phyloP scores from a whole-genome alignment of 2,797 vertebrate species.

The Carapus acus region DNA sequence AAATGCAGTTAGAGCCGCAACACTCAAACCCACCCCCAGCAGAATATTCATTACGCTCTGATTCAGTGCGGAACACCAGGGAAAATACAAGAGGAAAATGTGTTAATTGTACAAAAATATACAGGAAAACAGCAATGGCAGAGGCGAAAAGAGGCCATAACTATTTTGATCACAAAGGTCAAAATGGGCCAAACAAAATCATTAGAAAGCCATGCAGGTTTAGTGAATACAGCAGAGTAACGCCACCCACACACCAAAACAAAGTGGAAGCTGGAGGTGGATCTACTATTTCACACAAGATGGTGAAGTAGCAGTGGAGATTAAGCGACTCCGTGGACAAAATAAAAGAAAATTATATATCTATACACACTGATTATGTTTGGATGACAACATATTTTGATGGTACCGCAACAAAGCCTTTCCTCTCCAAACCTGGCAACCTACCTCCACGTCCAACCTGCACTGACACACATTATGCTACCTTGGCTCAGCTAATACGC shows the following conservation, averaged over 20 bases:
- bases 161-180: constrained; percentile 63
- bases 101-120: constrained; percentile 22
- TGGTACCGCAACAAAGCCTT: too few species aligned
- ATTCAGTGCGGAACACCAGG: constrained; percentile 5
- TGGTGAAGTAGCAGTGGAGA: too few species aligned
- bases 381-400: too few species aligned
- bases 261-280: constrained; percentile 15
- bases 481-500: too few species aligned
- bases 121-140: constrained; percentile 28
- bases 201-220: constrained; percentile 60
- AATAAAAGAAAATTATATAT: too few species aligned
- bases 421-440: too few species aligned
- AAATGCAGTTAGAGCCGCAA: too few species aligned
- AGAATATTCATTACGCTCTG: constrained; percentile 20
- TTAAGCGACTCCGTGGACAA: too few species aligned
- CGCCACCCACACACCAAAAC: constrained; percentile 12
- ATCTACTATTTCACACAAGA: constrained; percentile 39
- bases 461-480: too few species aligned
- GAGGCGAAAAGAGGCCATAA: constrained; percentile 18
- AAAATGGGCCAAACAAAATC: constrained; percentile 53
- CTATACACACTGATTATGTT: too few species aligned
- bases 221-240: constrained; percentile 19
- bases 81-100: constrained; percentile 26
- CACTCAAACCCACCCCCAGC: too few species aligned
- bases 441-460: not conserved